These are phyloP conservation scores for Drosophila colorata DNA, from an alignment of 2,888 invertebrate genomes.

Conservation along the genomic window DNA sequence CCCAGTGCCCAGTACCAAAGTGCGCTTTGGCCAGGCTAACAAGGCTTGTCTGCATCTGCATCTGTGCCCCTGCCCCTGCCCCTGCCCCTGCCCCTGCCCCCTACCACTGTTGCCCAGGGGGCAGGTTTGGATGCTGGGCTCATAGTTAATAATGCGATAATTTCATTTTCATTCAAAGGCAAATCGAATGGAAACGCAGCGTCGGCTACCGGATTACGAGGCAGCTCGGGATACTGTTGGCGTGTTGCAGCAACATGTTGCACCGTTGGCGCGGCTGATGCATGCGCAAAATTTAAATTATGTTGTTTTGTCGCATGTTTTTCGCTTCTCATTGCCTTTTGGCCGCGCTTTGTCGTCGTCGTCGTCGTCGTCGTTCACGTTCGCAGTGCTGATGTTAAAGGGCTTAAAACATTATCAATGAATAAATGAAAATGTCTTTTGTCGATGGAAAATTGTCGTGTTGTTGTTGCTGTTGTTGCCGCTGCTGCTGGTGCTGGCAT, in stretches of 20 bases:
- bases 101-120: slow-evolving; percentile 5
- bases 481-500: slow-evolving; percentile 50
- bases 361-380: slow-evolving; percentile 45
- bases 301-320: slow-evolving; percentile 84
- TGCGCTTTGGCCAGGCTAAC: slow-evolving; percentile 60
- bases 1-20: not conserved
- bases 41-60: slow-evolving; percentile 60
- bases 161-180: slow-evolving; percentile 82
- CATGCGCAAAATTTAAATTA: slow-evolving; percentile 83
- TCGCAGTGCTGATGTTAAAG: slow-evolving; percentile 41
- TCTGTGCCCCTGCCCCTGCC: slow-evolving; percentile 12
- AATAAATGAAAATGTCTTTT: slow-evolving; percentile 83
- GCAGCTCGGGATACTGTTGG: slow-evolving; percentile 37
- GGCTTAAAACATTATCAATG: slow-evolving; percentile 77
- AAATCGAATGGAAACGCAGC: slow-evolving; percentile 68
- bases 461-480: slow-evolving; percentile 53
- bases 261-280: slow-evolving; percentile 51
- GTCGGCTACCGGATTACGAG: slow-evolving; percentile 73
- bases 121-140: slow-evolving; percentile 26
- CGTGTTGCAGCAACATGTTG: slow-evolving; percentile 81
- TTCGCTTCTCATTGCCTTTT: slow-evolving; percentile 56
- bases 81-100: not conserved
- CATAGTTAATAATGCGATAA: slow-evolving; percentile 82
- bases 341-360: slow-evolving; percentile 58
- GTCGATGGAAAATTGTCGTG: slow-evolving; percentile 69